Percentiles rank a stretch among this genome's conserved stretches.
Evolutionary conservation across 2,888 invertebrate species (phyloP).

Genomic region (Calephelis perditalis): DNA sequence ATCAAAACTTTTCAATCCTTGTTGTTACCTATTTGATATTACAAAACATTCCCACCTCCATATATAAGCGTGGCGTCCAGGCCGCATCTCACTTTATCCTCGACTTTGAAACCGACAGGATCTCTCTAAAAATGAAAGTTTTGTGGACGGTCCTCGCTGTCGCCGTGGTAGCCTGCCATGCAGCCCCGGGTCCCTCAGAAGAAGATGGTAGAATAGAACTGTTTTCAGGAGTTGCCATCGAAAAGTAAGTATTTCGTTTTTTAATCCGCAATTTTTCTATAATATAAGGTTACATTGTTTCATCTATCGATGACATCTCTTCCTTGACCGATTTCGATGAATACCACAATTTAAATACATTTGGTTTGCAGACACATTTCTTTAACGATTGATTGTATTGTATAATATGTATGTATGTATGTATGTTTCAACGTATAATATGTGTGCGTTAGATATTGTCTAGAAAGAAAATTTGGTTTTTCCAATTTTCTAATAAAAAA

Average conservation of each 20-base stretch:
- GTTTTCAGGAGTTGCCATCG: conserved; percentile 66
- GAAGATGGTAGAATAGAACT: conserved; percentile 58
- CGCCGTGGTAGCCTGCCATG: conserved; percentile 52
- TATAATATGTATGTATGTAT: no score
- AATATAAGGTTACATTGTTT: no score
- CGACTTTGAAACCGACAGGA: conserved; percentile 44
- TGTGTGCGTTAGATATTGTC: no score
- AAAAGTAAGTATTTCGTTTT: conserved; percentile 41
- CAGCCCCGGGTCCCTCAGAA: conserved; percentile 51
- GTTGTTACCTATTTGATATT: conserved; percentile 22
- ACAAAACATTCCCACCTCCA: conserved; percentile 31
- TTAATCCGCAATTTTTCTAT: background rate
- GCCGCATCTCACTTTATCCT: conserved; percentile 48
- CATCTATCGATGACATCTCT: no score
- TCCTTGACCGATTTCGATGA: no score
- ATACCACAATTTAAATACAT: no score
- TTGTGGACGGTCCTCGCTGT: conserved; percentile 50
- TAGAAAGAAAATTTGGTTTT: no score
- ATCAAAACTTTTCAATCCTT: conserved; percentile 40
- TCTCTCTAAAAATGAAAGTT: conserved; percentile 53
- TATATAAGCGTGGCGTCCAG: conserved; percentile 35
- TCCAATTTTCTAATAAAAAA: no score
- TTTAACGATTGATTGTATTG: no score
- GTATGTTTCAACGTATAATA: no score
- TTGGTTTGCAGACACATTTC: no score